phyloP scores from a whole-genome alignment of 1,140 invertebrate genomes.

The Cotesia typhae region DNA sequence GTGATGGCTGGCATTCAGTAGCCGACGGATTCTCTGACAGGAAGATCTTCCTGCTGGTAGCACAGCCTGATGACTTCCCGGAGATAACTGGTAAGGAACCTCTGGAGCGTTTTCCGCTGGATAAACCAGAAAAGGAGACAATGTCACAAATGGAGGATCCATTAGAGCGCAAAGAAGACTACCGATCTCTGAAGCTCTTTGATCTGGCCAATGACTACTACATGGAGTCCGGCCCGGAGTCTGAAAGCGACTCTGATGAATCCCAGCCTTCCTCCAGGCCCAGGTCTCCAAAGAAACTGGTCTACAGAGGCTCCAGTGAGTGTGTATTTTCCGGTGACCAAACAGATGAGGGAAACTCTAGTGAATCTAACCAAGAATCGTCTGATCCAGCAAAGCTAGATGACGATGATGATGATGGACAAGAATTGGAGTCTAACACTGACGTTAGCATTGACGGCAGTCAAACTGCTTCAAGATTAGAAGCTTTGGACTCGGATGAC shows the following conservation, averaged over 20 bases:
- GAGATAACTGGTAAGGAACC: slow-evolving; percentile 61
- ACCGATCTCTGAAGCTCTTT: slow-evolving; percentile 53
- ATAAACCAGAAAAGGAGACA: neutral
- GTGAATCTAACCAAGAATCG: neutral
- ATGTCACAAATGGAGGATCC: neutral
- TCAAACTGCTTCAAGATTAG: too few relatives aligned
- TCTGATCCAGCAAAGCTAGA: too few relatives aligned
- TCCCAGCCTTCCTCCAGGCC: slow-evolving; percentile 56
- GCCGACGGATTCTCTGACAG: slow-evolving; percentile 70
- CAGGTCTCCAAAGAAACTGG: slow-evolving; percentile 25
- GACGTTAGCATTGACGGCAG: neutral
- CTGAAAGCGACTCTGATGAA: slow-evolving; percentile 59
- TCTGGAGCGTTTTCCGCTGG: slow-evolving; percentile 2
- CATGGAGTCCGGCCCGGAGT: slow-evolving; percentile 60
- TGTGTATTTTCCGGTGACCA: neutral
- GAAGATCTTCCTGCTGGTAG: slow-evolving; percentile 72
- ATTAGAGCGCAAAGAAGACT: slow-evolving; percentile 39
- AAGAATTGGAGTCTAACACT: neutral
- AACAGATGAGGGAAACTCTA: neutral
- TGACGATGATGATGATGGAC: too few relatives aligned
- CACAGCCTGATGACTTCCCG: slow-evolving; percentile 71
- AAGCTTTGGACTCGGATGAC: neutral
- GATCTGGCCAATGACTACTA: slow-evolving; percentile 58
- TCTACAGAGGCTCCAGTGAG: slow-evolving; percentile 17
- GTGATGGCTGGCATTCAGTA: slow-evolving; percentile 67